Percentiles rank a stretch among this genome's conserved stretches.
Evolutionary conservation across 2,888 invertebrate genomes (phyloP).

Genomic region (Macrophya annulata): DNA sequence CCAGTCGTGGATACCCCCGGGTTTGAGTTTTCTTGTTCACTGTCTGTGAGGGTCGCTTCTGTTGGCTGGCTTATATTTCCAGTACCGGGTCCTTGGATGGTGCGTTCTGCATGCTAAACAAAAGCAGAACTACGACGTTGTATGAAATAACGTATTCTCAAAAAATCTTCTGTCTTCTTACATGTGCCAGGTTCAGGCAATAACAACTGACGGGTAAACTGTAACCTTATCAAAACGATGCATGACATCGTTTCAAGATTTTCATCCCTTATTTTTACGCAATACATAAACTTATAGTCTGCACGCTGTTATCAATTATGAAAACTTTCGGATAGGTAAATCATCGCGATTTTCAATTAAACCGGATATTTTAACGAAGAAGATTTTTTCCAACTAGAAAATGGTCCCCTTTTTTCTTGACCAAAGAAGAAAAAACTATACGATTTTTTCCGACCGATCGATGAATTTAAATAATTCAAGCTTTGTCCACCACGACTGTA

Average conservation of each 20-base stretch:
- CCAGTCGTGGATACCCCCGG: slow-evolving; percentile 33
- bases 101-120: slow-evolving; percentile 48
- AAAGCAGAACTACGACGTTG: slow-evolving; percentile 41
- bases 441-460: background rate
- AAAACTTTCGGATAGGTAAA: background rate
- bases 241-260: slow-evolving; percentile 27
- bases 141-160: slow-evolving; percentile 39
- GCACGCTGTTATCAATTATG: background rate
- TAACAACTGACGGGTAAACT: slow-evolving; percentile 43
- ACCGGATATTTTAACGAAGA: background rate
- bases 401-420: background rate
- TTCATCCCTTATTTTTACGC: background rate
- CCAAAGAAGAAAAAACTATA: background rate
- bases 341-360: background rate
- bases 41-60: slow-evolving; percentile 27
- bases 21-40: slow-evolving; percentile 41
- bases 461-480: slow-evolving; percentile 31
- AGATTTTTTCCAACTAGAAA: background rate
- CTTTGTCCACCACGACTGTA: background rate
- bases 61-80: slow-evolving; percentile 42
- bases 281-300: background rate
- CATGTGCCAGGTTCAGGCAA: slow-evolving; percentile 30
- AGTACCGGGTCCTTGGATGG: background rate
- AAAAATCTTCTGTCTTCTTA: slow-evolving; percentile 18
- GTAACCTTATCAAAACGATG: slow-evolving; percentile 34